Evolutionary conservation across 2,888 invertebrate species (phyloP).

Genomic region (Neoscelio sp.): DNA sequence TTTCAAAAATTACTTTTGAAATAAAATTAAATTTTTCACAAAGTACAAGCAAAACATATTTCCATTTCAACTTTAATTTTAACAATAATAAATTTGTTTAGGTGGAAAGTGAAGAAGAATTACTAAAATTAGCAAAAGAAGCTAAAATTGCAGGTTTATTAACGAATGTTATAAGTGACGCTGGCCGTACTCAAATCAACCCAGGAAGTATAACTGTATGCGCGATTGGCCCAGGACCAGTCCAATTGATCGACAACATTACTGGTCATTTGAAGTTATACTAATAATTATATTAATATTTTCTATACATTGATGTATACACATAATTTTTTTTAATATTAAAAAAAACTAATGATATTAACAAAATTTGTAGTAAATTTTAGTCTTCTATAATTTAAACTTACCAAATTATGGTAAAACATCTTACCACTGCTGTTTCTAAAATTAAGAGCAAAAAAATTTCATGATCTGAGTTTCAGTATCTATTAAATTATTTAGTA

Average conservation of each 20-base stretch:
- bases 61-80: too few relatives aligned
- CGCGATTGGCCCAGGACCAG: conserved; percentile 96
- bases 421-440: too few relatives aligned
- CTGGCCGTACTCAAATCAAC: conserved; percentile 96
- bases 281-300: conserved; percentile 83
- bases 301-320: conserved; percentile 7
- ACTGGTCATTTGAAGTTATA: conserved; percentile 95
- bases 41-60: too few relatives aligned
- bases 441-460: too few relatives aligned
- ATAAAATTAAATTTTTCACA: too few relatives aligned
- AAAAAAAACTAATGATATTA: too few relatives aligned
- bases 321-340: background rate
- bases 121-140: conserved; percentile 87
- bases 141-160: conserved; percentile 89
- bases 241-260: conserved; percentile 89
- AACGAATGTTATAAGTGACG: conserved; percentile 92
- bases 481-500: too few relatives aligned
- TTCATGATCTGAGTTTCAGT: too few relatives aligned
- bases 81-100: conserved; percentile 73
- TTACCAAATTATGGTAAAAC: too few relatives aligned
- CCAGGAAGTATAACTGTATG: conserved; percentile 95
- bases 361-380: background rate
- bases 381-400: too few relatives aligned
- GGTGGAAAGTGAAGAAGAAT: conserved; percentile 89
- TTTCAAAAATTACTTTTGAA: too few relatives aligned